These are phyloP conservation scores for Electrona antarctica DNA, from an alignment of 2,113 vertebrate genomes.

Conservation along the genomic window DNA sequence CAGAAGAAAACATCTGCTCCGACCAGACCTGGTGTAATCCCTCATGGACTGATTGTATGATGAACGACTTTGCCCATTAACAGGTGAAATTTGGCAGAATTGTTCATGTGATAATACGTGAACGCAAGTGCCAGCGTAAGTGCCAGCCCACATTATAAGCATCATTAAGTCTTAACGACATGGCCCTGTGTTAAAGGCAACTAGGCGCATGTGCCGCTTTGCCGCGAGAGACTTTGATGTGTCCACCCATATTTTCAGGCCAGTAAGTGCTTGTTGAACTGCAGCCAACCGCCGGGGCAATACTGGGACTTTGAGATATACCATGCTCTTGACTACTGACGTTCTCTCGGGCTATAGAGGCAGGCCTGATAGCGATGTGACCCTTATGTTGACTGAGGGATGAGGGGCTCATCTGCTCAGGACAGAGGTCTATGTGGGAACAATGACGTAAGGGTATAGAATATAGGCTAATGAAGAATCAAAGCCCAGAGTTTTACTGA, in stretches of 20 bases:
- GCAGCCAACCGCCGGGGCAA: slow-evolving; percentile 55
- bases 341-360: slow-evolving; percentile 56
- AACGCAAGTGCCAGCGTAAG: slow-evolving; percentile 38
- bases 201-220: slow-evolving; percentile 52
- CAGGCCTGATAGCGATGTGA: slow-evolving; percentile 65
- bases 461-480: no score
- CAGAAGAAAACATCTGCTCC: slow-evolving; percentile 34
- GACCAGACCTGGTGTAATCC: slow-evolving; percentile 42
- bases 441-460: background rate
- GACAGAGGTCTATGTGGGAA: slow-evolving; percentile 49
- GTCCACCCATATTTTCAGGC: slow-evolving; percentile 57
- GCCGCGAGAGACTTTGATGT: slow-evolving; percentile 59
- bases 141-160: slow-evolving; percentile 51
- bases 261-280: slow-evolving; percentile 61
- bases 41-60: slow-evolving; percentile 60
- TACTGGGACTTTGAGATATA: slow-evolving; percentile 61
- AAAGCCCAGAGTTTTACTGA: no score
- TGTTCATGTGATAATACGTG: slow-evolving; percentile 50
- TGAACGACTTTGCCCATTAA: slow-evolving; percentile 54
- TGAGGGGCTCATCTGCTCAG: slow-evolving; percentile 32
- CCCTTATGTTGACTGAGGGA: slow-evolving; percentile 54
- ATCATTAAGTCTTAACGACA: slow-evolving; percentile 65
- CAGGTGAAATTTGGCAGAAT: slow-evolving; percentile 68
- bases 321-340: slow-evolving; percentile 57
- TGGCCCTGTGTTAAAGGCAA: slow-evolving; percentile 50